Evolutionary conservation across 2,888 invertebrate genomes (phyloP).

Genomic region (Pyrocoelia pectoralis): DNA sequence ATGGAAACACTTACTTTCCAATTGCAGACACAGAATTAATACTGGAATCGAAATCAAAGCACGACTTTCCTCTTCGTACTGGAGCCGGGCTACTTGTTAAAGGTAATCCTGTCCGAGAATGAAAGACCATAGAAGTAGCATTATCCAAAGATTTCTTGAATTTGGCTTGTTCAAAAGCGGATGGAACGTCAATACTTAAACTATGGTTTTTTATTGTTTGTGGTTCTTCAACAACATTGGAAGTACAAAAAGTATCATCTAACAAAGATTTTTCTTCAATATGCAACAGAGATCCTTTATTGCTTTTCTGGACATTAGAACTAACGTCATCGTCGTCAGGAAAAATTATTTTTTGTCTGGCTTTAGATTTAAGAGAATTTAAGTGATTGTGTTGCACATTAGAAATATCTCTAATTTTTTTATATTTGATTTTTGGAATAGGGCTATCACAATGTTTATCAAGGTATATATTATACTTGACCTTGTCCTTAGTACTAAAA

Average conservation of each 20-base stretch:
- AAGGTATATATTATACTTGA: slow-evolving; percentile 53
- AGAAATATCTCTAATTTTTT: slow-evolving; percentile 46
- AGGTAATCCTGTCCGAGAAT: slow-evolving; percentile 81
- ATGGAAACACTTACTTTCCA: slow-evolving; percentile 75
- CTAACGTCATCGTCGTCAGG: slow-evolving; percentile 42
- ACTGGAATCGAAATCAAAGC: slow-evolving; percentile 86
- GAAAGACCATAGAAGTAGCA: slow-evolving; percentile 85
- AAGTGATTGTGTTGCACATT: slow-evolving; percentile 39
- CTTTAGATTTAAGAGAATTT: slow-evolving; percentile 41
- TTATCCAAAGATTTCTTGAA: slow-evolving; percentile 79
- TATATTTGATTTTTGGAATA: slow-evolving; percentile 44
- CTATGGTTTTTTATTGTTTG: slow-evolving; percentile 23
- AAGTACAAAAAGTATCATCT: slow-evolving; percentile 18
- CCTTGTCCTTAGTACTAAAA: slow-evolving; percentile 56
- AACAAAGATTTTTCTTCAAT: slow-evolving; percentile 51
- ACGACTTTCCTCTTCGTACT: slow-evolving; percentile 75
- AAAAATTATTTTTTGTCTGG: slow-evolving; percentile 53
- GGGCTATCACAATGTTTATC: slow-evolving; percentile 58
- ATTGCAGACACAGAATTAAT: slow-evolving; percentile 82
- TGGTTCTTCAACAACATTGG: slow-evolving; percentile 11
- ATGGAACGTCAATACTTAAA: slow-evolving; percentile 65
- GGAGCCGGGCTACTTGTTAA: slow-evolving; percentile 89
- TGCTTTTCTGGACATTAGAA: slow-evolving; percentile 13
- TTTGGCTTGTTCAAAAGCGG: slow-evolving; percentile 73
- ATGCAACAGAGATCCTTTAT: slow-evolving; percentile 14